phyloP scores from a whole-genome alignment of 2,113 vertebrate species.

The Gopherus evgoodei region DNA sequence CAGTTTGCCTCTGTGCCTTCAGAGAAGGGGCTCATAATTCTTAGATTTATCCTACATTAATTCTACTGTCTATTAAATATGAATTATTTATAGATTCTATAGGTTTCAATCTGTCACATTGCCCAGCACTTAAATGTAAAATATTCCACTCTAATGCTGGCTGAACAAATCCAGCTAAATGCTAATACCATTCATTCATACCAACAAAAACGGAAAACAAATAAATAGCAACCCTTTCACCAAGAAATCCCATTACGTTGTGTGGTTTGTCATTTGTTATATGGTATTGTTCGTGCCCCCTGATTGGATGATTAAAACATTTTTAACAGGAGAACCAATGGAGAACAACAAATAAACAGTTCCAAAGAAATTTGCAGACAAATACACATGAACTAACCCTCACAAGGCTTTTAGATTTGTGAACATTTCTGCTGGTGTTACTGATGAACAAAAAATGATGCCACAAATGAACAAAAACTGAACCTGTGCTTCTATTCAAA shows the following conservation, averaged over 20 bases:
- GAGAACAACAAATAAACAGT: neutral
- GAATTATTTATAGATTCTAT: slow-evolving; percentile 48
- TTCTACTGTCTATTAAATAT: slow-evolving; percentile 29
- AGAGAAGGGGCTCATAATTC: neutral
- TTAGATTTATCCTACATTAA: slow-evolving; percentile 1
- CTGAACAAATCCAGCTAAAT: slow-evolving; percentile 41
- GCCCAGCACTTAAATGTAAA: slow-evolving; percentile 12
- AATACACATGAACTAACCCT: slow-evolving; percentile 11
- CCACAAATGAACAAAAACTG: neutral
- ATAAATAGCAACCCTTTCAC: slow-evolving; percentile 4
- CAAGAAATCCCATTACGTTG: slow-evolving; percentile 10
- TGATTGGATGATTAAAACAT: slow-evolving; percentile 11
- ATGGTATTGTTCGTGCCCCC: neutral
- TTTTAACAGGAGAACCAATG: neutral
- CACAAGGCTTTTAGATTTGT: neutral
- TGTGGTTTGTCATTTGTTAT: slow-evolving; percentile 10
- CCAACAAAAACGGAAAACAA: slow-evolving; percentile 44
- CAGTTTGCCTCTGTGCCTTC: slow-evolving; percentile 7
- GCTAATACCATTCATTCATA: neutral
- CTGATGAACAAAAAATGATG: neutral
- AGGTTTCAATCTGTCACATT: slow-evolving; percentile 20
- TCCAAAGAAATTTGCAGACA: neutral
- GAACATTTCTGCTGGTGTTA: neutral
- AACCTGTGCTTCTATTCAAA: neutral
- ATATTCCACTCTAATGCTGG: slow-evolving; percentile 11